Conservation (phyloP, 37 sponge, comb jelly and placozoan species). For the Sycon ciliatum region DNA sequence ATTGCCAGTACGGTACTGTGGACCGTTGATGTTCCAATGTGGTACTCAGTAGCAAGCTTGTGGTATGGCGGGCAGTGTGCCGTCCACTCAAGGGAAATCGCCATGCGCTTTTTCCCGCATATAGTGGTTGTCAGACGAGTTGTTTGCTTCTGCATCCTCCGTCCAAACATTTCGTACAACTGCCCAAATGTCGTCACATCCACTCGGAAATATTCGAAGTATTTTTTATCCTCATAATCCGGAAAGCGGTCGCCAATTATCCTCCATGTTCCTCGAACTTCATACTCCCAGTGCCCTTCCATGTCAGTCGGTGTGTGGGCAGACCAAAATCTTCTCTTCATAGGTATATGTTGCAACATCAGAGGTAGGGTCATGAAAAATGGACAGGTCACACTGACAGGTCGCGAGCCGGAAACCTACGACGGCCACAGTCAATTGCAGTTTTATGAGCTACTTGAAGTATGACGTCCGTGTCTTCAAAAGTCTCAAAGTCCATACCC, state of each 20-base stretch:
- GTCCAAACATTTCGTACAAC: slow-evolving; percentile 1
- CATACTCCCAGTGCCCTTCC: no score
- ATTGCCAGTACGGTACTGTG: background rate
- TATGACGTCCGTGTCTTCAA: no score
- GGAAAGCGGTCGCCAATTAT: slow-evolving; percentile 14
- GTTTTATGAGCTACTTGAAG: no score
- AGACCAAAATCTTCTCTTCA: no score
- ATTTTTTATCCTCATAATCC: slow-evolving; percentile 23
- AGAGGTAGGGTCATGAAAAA: no score
- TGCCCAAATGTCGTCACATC: slow-evolving; percentile 13
- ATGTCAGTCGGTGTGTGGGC: no score
- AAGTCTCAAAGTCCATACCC: no score
- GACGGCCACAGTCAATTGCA: no score
- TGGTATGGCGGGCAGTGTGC: background rate
- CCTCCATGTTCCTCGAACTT: no score
- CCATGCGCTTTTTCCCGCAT: background rate
- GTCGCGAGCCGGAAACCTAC: no score
- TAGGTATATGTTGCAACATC: no score
- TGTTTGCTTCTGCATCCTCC: background rate
- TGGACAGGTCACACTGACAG: no score
- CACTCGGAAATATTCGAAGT: slow-evolving; percentile 22
- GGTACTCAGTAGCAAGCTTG: slow-evolving; percentile 1
- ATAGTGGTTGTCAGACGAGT: slow-evolving; percentile 2
- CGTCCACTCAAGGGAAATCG: slow-evolving; percentile 14
- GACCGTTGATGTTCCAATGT: slow-evolving; percentile 11